phyloP scores from a whole-genome alignment of 1,140 invertebrate species.

The Subanguina moxae region DNA sequence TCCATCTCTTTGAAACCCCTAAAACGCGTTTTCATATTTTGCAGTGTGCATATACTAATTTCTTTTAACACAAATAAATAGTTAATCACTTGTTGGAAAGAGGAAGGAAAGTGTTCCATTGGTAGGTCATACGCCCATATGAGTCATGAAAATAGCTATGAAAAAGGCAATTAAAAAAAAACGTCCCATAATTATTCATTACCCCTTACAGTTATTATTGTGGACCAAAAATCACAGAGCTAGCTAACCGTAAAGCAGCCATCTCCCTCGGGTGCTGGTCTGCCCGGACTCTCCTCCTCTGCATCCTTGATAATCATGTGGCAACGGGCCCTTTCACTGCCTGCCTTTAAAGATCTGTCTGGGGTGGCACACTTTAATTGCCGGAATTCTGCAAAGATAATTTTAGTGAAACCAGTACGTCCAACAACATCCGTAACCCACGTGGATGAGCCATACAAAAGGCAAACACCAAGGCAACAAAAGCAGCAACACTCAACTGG shows the following conservation, averaged over 20 bases:
- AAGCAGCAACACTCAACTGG: slow-evolving; percentile 2
- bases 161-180: too few relatives aligned
- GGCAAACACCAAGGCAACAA: neutral
- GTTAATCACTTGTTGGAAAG: too few relatives aligned
- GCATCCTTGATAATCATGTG: slow-evolving; percentile 57
- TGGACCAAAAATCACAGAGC: too few relatives aligned
- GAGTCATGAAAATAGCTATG: too few relatives aligned
- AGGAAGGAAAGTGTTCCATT: too few relatives aligned
- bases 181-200: too few relatives aligned
- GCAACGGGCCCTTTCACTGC: slow-evolving; percentile 48
- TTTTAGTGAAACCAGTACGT: neutral
- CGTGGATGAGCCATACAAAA: slow-evolving; percentile 12
- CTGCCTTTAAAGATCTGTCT: slow-evolving; percentile 52
- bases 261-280: slow-evolving; percentile 57
- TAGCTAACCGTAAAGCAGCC: slow-evolving; percentile 56
- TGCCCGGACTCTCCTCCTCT: slow-evolving; percentile 48
- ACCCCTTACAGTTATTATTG: too few relatives aligned
- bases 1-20: too few relatives aligned
- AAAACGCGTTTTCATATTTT: too few relatives aligned
- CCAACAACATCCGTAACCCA: neutral
- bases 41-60: too few relatives aligned
- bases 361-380: slow-evolving; percentile 57
- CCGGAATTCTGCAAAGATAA: slow-evolving; percentile 48
- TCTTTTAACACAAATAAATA: too few relatives aligned
- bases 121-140: too few relatives aligned